Conservation (phyloP, 2,113 vertebrate species). For the Trogon surrucura region DNA sequence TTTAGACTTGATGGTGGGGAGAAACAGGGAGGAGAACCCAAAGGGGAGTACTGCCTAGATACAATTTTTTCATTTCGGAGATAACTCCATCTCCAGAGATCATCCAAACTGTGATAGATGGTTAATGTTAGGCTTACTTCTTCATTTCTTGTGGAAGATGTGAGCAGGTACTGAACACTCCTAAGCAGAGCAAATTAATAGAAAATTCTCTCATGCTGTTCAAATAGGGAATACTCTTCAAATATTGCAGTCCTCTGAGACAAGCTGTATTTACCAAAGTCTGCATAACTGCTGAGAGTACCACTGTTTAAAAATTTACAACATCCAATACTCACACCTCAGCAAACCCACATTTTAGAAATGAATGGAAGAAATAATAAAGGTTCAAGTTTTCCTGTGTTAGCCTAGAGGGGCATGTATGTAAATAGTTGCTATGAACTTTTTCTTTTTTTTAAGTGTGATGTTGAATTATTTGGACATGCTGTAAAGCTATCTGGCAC, state of each 20-base stretch:
- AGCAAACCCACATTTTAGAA: neutral
- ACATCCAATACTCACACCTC: neutral
- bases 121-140: neutral
- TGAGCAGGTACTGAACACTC: neutral
- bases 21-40: neutral
- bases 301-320: neutral
- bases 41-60: neutral
- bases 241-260: neutral
- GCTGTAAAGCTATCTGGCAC: neutral
- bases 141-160: neutral
- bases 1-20: accelerated
- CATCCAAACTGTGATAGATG: neutral
- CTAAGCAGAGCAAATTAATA: neutral
- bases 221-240: neutral
- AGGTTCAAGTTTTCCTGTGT: neutral
- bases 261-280: neutral
- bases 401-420: neutral
- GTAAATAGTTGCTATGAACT: neutral
- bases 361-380: neutral
- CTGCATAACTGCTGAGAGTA: neutral
- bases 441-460: neutral
- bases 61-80: neutral
- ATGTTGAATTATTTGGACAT: neutral
- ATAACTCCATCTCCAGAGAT: neutral
- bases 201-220: neutral